Evolutionary conservation across 23 tunicate species (phyloP).

Genomic region (Ascidia mentula): DNA sequence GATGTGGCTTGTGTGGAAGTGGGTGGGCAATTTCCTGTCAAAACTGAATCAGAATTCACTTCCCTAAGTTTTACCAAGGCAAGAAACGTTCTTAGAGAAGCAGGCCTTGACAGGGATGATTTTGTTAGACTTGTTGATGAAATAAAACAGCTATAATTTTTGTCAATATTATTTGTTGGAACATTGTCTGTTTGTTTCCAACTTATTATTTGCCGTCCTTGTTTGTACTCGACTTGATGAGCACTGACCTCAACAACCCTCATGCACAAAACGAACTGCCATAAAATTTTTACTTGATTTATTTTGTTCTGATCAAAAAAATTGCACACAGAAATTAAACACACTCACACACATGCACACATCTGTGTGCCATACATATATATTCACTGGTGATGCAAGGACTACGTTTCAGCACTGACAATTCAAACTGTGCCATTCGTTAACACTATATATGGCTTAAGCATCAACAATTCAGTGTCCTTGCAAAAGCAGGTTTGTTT

Average conservation of each 20-base stretch:
- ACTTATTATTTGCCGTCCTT: not conserved
- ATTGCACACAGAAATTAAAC: constrained; percentile 9
- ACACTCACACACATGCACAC: not conserved
- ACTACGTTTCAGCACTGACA: not conserved
- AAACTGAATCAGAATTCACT: constrained; percentile 55
- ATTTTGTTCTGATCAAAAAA: constrained; percentile 10
- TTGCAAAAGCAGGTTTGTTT: not conserved
- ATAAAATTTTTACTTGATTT: not conserved
- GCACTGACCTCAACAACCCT: not conserved
- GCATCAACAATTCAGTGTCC: not conserved
- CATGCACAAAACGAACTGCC: not conserved
- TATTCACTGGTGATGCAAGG: constrained; percentile 1
- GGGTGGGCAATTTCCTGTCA: constrained; percentile 84
- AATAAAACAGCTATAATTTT: constrained; percentile 10
- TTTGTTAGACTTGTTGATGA: constrained; percentile 20
- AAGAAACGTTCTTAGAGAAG: constrained; percentile 7
- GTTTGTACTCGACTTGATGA: not conserved
- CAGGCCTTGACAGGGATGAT: constrained; percentile 21
- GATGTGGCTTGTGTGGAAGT: constrained; percentile 95
- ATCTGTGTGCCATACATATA: not conserved
- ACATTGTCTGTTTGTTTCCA: not conserved
- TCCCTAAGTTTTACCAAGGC: constrained; percentile 36
- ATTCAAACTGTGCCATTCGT: not conserved
- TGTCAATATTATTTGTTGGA: no score
- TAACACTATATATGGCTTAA: constrained; percentile 1